Percentiles rank a stretch among this genome's conserved stretches.
Conservation (phyloP, 2,797 vertebrate species). For the Mycteria americana region DNA sequence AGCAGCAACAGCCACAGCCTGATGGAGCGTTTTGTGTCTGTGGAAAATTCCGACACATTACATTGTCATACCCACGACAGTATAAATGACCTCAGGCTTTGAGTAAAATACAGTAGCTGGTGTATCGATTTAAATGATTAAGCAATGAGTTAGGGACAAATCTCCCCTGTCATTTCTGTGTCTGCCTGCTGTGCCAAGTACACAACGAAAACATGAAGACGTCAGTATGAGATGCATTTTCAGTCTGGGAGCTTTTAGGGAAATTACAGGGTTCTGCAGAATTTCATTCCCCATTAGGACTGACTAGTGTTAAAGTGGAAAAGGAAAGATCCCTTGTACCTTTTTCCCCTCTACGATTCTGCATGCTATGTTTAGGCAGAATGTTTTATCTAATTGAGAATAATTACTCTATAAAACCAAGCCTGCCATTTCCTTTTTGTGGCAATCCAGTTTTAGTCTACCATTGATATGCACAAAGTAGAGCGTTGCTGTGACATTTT, state of each 20-base stretch:
- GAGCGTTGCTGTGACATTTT: neutral
- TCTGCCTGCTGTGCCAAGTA: conserved; percentile 43
- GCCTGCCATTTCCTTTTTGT: neutral
- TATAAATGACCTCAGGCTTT: conserved; percentile 8
- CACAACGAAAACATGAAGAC: conserved; percentile 38
- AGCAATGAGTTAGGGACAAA: conserved; percentile 43
- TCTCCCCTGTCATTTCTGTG: conserved; percentile 47
- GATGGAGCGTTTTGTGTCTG: neutral
- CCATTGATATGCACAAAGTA: neutral
- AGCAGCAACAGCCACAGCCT: neutral
- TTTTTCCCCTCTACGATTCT: neutral
- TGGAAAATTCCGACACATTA: conserved; percentile 37
- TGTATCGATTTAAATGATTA: conserved; percentile 59
- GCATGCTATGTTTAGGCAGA: conserved; percentile 3
- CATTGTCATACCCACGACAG: conserved; percentile 38
- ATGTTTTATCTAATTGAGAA: conserved; percentile 20
- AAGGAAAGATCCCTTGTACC: conserved; percentile 46
- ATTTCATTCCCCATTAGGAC: conserved; percentile 63
- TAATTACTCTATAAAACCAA: conserved; percentile 24
- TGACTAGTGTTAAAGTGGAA: conserved; percentile 62
- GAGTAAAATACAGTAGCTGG: conserved; percentile 15
- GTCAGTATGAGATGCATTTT: conserved; percentile 44
- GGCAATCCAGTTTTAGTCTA: neutral
- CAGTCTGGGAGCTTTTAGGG: conserved; percentile 71
- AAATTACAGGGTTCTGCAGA: conserved; percentile 73